Evolutionary conservation across 2,113 vertebrate genomes (phyloP), one percentile per base, ranked within the genome.

Genomic region (Sinocyclocheilus maitianheensis): DNA sequence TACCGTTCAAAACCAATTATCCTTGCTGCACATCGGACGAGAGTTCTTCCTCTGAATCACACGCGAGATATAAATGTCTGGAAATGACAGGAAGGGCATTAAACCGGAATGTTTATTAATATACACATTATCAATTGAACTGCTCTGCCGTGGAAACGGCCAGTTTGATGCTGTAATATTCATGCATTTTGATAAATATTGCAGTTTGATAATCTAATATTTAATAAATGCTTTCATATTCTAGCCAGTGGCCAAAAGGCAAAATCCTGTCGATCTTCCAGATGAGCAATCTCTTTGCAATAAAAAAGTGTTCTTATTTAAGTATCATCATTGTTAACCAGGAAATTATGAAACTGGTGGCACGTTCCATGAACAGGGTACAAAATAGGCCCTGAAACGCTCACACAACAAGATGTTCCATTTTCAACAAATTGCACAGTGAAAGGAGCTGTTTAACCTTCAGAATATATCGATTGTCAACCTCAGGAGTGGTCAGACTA

Each of bases 271-370:
- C 46, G 18, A 48, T 51, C 76, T 77, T 51, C 14, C 46, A 77
- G 76, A 81, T 46, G n/a, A 80, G 78, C 10, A 63, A 30, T 82
- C 18, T 82, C 80, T 67, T 16, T 20, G 43, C 80, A 82, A 82
- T 82, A 71, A 82, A 82, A 71, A 24, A 34, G 80, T 34, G 24
- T 11, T 30, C 37, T 2, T 63, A 51, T 53, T 85, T 53, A 85
- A 88, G 72, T 82, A 71, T 88, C 63, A 83, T 65, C 30, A 22
- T 53, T 40, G 69, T 86, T 83, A 85, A 86, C 60, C 63, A 72
- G 26, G 8, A 79, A 48, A 78, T 74, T 24, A 76, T 30, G 5
- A 51, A 82, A 53, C 24, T 69, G 40, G 43, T 37, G 40, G 26
- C 3, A 77, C 7, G 14, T 53, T 48, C 8, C 9, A 77, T 43